A percentile compares a stretch with the other conserved stretches of the same genome.
Conservation (phyloP, 2,797 vertebrate species). For the Ambastaia sidthimunki region DNA sequence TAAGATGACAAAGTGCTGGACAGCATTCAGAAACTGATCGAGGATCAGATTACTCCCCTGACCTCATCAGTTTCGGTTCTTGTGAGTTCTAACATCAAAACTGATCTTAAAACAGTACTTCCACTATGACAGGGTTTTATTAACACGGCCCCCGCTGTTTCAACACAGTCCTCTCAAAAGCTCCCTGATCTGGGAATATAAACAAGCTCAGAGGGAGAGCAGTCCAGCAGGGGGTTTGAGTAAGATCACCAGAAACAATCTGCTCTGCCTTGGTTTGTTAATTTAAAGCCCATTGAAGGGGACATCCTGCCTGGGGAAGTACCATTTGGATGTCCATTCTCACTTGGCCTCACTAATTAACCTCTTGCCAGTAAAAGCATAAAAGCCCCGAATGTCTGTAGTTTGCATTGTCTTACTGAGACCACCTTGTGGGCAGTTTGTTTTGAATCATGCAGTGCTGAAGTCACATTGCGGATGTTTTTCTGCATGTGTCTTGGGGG, state of each 20-base stretch:
- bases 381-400: conserved; percentile 46
- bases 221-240: conserved; percentile 43
- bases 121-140: conserved; percentile 20
- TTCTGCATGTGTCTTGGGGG: conserved; percentile 10
- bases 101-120: conserved; percentile 32
- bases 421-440: conserved; percentile 58
- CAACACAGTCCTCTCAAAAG: conserved; percentile 31
- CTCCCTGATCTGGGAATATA: conserved; percentile 39
- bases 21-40: conserved; percentile 8
- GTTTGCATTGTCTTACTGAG: conserved; percentile 51
- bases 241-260: conserved; percentile 31
- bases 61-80: conserved; percentile 17
- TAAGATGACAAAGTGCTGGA: conserved; percentile 27
- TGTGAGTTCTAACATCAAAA: conserved; percentile 27
- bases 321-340: conserved; percentile 56
- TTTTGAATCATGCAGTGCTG: conserved; percentile 51
- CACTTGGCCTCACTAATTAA: conserved; percentile 56
- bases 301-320: conserved; percentile 47
- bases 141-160: conserved; percentile 40
- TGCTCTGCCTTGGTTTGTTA: conserved; percentile 48
- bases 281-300: conserved; percentile 59
- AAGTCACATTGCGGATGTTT: conserved; percentile 27
- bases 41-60: conserved; percentile 16
- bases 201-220: conserved; percentile 31
- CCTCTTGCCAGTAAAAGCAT: conserved; percentile 58